Conservation (phyloP, 1,140 invertebrate species). For the Apis florea region DNA sequence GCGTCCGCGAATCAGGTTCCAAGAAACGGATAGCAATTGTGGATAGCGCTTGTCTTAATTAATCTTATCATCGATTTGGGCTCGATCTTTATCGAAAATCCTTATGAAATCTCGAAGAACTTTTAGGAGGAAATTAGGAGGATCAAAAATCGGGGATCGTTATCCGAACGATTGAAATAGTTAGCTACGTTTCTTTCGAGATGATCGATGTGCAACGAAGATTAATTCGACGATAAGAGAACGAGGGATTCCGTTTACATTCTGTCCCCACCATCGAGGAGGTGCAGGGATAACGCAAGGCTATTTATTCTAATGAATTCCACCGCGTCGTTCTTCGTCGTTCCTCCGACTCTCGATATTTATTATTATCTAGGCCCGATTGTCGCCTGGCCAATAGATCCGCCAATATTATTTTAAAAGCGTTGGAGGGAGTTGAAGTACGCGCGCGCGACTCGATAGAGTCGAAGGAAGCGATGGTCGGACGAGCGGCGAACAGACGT, state of each 20-base stretch:
- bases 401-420: constrained; percentile 56
- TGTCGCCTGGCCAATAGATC: constrained; percentile 53
- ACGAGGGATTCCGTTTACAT: constrained; percentile 24
- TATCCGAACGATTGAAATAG: neutral
- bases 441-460: no score
- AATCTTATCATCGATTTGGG: no score
- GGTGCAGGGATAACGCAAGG: constrained; percentile 51
- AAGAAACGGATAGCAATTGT: no score
- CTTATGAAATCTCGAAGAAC: no score
- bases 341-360: constrained; percentile 53
- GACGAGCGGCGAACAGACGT: constrained; percentile 35
- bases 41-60: no score
- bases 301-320: constrained; percentile 59
- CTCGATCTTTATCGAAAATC: no score
- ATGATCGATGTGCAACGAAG: neutral
- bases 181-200: neutral
- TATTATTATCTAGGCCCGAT: constrained; percentile 49
- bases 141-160: constrained; percentile 10
- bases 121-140: neutral
- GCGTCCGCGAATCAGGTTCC: no score
- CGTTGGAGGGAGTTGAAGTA: constrained; percentile 20
- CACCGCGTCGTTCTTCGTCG: constrained; percentile 8
- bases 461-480: neutral
- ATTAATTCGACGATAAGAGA: constrained; percentile 51
- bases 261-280: neutral